Base-by-base conservation (phyloP, 2,113 vertebrate genomes). In the Perca schrenkii region DNA sequence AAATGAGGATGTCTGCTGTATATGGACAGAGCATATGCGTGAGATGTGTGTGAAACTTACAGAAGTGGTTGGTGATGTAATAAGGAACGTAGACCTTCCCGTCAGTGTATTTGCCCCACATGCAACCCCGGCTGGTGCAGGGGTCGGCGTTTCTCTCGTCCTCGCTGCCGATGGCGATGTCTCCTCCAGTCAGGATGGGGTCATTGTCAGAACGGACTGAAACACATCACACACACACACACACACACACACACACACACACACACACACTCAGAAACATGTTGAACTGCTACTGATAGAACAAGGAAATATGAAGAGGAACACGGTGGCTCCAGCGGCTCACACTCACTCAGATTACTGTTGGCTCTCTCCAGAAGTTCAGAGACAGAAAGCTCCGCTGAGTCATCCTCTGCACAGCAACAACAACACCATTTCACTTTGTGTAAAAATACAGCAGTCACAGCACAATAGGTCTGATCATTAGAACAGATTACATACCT, bases 21-120 rank as follows among this genome's bases (percentile, higher is more conserved):
- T 19, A 62, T 21, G 19, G 49, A 46, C 22, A 40, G 22, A 10
- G 36, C 19, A 8, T 15, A 17, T 56, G 16, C 47, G 10, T 8
- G 47, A 14, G 25, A 36, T 73, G 28, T 16, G 64, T 57, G 49
- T 62, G 69, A 62, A 13, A 84, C 91, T 85, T 73, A 94, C 93
- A 86, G 75, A 88, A 94, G 58, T 88, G 84, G n/a, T n/a, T 87
- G 63, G 81, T 3, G 80, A 94, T 93, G 77, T 70, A 72, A 52
- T 89, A 93, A n/a, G 93, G 93, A 53, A 94, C 22, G 50, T 92
- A 93, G 53, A 94, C 92, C 4, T 81, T 88, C 31, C 91, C 91
- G 6, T 94, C 89, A 13, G 31, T 72, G 2, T 1, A 53, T 21
- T 92, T 92, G 7, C 47, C 36, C 93, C 91, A 93, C 66, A 22